These are phyloP conservation scores for Perodicticus potto DNA, from an alignment of 2,797 vertebrate species.

Conservation along the genomic window DNA sequence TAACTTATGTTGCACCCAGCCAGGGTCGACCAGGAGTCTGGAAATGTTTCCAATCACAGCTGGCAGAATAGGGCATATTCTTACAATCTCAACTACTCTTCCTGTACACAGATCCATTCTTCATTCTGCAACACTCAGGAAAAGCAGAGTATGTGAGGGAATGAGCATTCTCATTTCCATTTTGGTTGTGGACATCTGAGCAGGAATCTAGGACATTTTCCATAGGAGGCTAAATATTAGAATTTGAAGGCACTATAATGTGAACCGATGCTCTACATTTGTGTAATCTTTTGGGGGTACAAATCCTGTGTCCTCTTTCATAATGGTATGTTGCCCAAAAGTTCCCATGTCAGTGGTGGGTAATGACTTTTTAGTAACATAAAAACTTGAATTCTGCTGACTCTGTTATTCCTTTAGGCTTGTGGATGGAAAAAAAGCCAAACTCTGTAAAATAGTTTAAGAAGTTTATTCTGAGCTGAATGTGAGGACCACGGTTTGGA, in stretches of 20 bases:
- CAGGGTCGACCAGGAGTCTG: background rate
- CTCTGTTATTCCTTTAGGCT: no score
- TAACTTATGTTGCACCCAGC: background rate
- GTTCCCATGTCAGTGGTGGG: background rate
- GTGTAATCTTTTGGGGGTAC: background rate
- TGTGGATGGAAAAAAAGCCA: no score
- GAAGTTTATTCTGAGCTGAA: no score
- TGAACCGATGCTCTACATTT: background rate
- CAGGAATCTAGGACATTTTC: background rate
- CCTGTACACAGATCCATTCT: background rate
- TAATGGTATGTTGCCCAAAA: no score
- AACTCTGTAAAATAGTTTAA: no score
- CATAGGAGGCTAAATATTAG: background rate
- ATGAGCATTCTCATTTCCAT: fast-evolving
- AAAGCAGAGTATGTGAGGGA: background rate
- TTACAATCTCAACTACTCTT: background rate
- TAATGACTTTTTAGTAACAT: background rate
- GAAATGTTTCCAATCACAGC: background rate
- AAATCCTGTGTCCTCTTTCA: background rate
- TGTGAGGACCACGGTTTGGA: no score
- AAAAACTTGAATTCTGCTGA: background rate
- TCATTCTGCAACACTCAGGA: background rate
- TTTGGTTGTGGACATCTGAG: background rate
- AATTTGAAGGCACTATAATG: background rate
- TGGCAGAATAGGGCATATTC: background rate